Evolutionary conservation across 2,888 invertebrate genomes (phyloP), one percentile per base, ranked within the genome.

Genomic region (Plagodis pulveraria): DNA sequence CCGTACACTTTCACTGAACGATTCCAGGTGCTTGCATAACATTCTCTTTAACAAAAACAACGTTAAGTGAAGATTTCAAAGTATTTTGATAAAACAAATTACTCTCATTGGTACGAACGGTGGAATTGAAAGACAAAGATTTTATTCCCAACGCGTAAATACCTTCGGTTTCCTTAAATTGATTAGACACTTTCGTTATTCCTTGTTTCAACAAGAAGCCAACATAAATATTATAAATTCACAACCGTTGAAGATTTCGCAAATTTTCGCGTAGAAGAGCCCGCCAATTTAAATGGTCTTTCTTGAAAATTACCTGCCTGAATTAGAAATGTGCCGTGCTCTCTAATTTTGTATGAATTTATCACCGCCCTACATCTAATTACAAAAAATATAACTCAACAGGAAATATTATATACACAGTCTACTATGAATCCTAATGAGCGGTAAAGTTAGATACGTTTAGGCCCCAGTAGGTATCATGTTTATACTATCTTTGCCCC

Each of bases 161-260:
- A 63, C 65, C 70, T 70, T 69, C 40, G 73, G 72, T 76, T 77
- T 70, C 68, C 60, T 70, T 64, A 66, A 74, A 78, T 72, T 77
- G 67, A 76, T 76, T 71, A 74, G 63, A 63, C 68, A 62, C 69
- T 74, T 78, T 72, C 59, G 68, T 72, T 74, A 79, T 76, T 69
- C 66, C 58, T 55, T 67, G 54, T 66, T 60, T 63, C 54, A 72
- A 76, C 74, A 74, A n/a, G 69, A 70, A 65, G 70, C 63, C 58
- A 59, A 62, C 54, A 69, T 70, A 69, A 72, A 72, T 68, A 66
- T 72, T 67, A 58, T 63, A 65, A 71, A 71, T 66, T 63, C 54
- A 52, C 44, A 50, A 50, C 52, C 50, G 59, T 54, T 49, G 63
- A 65, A 61, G 61, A 61, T 61, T 62, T 65, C 57, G 35, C 55